Evolutionary conservation across 2,888 invertebrate species (phyloP), one percentile per base, ranked within the genome.

Genomic region (Ametastegia equiseti): DNA sequence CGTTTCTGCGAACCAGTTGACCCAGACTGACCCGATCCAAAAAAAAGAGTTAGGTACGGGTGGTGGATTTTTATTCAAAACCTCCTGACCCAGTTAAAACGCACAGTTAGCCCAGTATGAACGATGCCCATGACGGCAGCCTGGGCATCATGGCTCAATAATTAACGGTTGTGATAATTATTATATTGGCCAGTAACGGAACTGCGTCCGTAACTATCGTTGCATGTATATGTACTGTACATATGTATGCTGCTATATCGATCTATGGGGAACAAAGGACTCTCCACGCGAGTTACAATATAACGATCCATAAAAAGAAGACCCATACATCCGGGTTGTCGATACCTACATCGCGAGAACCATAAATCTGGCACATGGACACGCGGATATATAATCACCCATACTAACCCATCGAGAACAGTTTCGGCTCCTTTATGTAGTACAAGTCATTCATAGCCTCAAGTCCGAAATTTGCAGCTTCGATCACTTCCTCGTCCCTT

Each of bases 381-480:
- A 36, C n/a, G 1, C 15, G 47, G n/a, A 47, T 36, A 65, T 65
- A 65, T 15, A 45, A 13, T 11, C 50, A 13, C n/a, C n/a, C 15
- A 47, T 67, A 79, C 90, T 93, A 92, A 91, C 95, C 95, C 92
- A 94, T 93, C 45, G 94, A 92, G 87, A 94, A 95, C 88, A 93
- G 93, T 83, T 92, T 93, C 86, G 91, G 95, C 91, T 93, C 95
- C 87, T 93, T 94, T 88, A 92, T 92, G 86, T 93, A 92, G 85
- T 94, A 94, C 27, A 96, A 90, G 81, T 95, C 94, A 84, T 94
- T 94, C 94, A 96, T 95, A 83, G 94, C 94, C 84, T 93, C 92
- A 88, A 96, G 92, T 2, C 96, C 96, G 86, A 94, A 94, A 85
- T 94, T 93, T 2, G 94, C 94, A n/a, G 95, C 96, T 88, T 94